Conservation (phyloP, 2,888 invertebrate genomes). For the Plutella xylostella region DNA sequence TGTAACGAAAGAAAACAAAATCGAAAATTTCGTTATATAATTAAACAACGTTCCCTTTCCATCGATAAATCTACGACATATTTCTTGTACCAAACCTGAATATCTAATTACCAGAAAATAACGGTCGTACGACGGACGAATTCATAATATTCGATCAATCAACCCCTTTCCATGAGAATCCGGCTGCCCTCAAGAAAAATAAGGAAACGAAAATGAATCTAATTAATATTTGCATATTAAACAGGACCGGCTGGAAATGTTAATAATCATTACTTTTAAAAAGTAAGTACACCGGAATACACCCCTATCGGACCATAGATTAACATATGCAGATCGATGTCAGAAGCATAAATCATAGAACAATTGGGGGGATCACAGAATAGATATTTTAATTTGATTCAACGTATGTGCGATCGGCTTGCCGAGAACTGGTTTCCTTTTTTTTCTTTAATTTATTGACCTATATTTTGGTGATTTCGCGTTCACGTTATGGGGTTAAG, state of each 20-base stretch:
- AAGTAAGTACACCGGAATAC: slow-evolving; percentile 1
- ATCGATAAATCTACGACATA: slow-evolving; percentile 7
- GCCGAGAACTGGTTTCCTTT: slow-evolving; percentile 41
- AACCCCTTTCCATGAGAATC: slow-evolving; percentile 59
- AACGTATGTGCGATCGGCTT: slow-evolving; percentile 24
- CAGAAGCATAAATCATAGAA: slow-evolving; percentile 63
- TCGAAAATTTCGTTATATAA: background rate
- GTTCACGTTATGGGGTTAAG: slow-evolving; percentile 7
- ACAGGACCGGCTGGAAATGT: slow-evolving; percentile 30
- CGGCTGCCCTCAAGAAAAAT: slow-evolving; percentile 37
- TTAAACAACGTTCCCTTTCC: background rate
- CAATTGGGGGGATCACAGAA: slow-evolving; percentile 42
- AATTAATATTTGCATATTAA: slow-evolving; percentile 67
- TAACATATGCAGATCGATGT: slow-evolving; percentile 57
- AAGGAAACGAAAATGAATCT: slow-evolving; percentile 43
- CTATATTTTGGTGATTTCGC: slow-evolving; percentile 25
- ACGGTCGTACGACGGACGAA: slow-evolving; percentile 2
- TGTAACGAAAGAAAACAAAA: too few relatives aligned
- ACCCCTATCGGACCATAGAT: slow-evolving; percentile 26
- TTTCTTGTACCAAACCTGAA: slow-evolving; percentile 4
- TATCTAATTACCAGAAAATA: slow-evolving; percentile 8
- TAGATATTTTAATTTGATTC: slow-evolving; percentile 18
- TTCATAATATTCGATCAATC: slow-evolving; percentile 36
- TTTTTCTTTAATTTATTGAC: slow-evolving; percentile 59
- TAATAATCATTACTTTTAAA: slow-evolving; percentile 39